These are phyloP conservation scores for Atlantisia rogersi DNA, from an alignment of 2,113 vertebrate genomes.

Conservation along the genomic window DNA sequence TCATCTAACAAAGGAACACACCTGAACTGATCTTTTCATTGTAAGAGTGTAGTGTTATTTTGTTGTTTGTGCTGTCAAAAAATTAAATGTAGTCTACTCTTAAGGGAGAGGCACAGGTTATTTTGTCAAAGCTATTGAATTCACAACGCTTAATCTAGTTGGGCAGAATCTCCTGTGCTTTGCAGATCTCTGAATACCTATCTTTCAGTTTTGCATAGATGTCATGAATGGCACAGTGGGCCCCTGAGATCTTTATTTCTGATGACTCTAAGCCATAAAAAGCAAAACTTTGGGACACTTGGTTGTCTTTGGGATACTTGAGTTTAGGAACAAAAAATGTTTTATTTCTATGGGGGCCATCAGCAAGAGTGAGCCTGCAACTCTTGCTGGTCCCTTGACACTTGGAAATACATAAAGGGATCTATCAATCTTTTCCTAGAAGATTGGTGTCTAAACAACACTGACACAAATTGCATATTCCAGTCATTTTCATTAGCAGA, in stretches of 20 bases:
- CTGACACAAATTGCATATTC: not conserved
- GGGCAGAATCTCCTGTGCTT: not conserved
- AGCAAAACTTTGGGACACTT: not conserved
- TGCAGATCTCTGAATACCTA: not conserved
- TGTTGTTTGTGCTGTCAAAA: not conserved
- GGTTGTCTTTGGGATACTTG: not conserved
- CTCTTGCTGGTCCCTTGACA: not conserved
- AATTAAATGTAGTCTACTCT: not conserved
- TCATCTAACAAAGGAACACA: not conserved
- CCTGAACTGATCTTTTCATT: not conserved
- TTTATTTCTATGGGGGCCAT: not conserved
- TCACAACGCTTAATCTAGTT: not conserved
- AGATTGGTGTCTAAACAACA: not conserved
- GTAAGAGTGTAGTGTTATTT: not conserved
- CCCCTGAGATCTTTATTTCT: not conserved
- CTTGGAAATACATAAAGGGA: not conserved
- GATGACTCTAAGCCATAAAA: not conserved
- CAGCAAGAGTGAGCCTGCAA: not conserved
- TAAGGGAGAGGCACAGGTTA: not conserved
- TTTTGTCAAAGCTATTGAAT: not conserved
- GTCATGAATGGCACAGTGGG: not conserved
- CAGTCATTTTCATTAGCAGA: not conserved
- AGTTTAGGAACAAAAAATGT: not conserved
- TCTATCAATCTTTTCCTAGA: not conserved
- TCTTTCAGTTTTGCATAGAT: not conserved